Conservation (phyloP, 1,140 invertebrate genomes). For the Ectropis grisescens region DNA sequence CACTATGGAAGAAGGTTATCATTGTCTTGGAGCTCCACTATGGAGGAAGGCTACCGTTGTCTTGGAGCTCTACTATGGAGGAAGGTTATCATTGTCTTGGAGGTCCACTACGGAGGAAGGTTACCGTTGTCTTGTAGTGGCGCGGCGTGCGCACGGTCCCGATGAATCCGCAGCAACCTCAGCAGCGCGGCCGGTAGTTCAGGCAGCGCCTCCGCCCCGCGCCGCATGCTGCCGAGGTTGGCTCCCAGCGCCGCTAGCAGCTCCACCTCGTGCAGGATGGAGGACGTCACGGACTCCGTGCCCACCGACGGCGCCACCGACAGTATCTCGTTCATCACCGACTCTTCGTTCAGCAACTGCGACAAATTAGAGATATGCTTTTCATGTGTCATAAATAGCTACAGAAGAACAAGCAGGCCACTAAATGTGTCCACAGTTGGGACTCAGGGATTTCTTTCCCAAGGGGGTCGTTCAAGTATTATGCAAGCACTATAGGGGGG, state of each 20-base stretch:
- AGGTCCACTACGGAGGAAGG: no score
- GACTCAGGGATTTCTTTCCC: no score
- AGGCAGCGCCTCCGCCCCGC: conserved; percentile 45
- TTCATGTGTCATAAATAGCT: no score
- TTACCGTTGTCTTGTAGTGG: conserved; percentile 35
- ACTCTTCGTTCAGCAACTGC: conserved; percentile 52
- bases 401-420: no score
- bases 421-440: no score
- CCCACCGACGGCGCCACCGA: conserved; percentile 42
- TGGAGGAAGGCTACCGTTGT: no score
- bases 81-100: no score
- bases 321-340: conserved; percentile 50
- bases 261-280: conserved; percentile 56
- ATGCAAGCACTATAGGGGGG: no score
- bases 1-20: no score
- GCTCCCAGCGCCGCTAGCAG: conserved; percentile 49
- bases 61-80: not conserved
- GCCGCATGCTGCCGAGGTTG: conserved; percentile 49
- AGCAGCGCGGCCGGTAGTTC: conserved; percentile 41
- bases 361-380: conserved; percentile 14
- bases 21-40: no score
- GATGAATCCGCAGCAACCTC: conserved; percentile 35
- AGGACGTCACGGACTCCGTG: conserved; percentile 49
- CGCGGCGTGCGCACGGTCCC: conserved; percentile 23
- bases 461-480: no score